phyloP scores from a whole-genome alignment of 1,140 invertebrate species.

The Dendrolimus punctatus region DNA sequence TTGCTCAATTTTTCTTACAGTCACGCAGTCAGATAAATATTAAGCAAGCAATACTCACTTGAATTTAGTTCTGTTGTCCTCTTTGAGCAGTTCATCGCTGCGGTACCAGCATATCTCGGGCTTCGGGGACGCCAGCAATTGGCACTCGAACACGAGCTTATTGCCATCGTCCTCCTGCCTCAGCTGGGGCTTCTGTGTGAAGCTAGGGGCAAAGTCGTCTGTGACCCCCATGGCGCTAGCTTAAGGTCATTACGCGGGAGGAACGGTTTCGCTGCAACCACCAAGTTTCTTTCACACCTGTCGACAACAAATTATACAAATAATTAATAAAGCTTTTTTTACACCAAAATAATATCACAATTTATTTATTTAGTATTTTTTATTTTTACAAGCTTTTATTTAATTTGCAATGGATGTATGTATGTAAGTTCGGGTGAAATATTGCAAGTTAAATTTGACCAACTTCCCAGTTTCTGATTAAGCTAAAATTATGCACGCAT shows the following conservation, averaged over 20 bases:
- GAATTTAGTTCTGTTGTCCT: slow-evolving; percentile 88
- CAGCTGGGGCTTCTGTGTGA: slow-evolving; percentile 96
- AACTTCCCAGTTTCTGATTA: no score
- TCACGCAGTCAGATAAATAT: neutral
- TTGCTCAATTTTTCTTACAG: no score
- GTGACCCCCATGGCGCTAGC: slow-evolving; percentile 80
- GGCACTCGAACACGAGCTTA: slow-evolving; percentile 95
- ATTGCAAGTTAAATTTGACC: no score
- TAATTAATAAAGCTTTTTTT: no score
- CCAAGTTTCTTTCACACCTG: no score
- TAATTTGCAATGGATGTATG: no score
- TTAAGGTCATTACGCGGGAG: slow-evolving; percentile 51
- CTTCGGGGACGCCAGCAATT: slow-evolving; percentile 89
- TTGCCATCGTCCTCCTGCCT: slow-evolving; percentile 97
- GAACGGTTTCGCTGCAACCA: neutral
- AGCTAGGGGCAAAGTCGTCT: slow-evolving; percentile 97
- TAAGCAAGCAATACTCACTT: slow-evolving; percentile 64
- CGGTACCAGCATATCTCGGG: slow-evolving; percentile 95
- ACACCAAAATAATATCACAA: no score
- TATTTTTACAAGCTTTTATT: no score
- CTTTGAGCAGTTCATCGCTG: slow-evolving; percentile 85
- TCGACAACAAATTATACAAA: no score
- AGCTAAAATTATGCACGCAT: no score
- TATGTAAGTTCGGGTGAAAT: no score
- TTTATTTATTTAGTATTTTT: no score